phyloP scores from a whole-genome alignment of 2,888 invertebrate genomes.

The Ophioninae sp. region DNA sequence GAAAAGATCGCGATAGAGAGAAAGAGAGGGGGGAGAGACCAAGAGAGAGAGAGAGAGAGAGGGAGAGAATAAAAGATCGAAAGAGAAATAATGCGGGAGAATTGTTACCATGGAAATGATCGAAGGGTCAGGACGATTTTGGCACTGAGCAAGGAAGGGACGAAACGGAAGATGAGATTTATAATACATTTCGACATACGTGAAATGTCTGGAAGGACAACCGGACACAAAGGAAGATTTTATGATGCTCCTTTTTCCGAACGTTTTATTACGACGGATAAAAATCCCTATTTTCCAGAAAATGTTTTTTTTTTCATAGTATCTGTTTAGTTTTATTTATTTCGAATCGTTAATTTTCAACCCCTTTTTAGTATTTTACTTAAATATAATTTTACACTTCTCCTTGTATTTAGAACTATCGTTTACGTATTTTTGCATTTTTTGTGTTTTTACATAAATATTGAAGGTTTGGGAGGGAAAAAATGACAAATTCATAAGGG shows the following conservation, averaged over 20 bases:
- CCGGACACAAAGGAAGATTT: constrained; percentile 42
- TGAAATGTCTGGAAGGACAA: background rate
- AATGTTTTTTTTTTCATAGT: constrained; percentile 28
- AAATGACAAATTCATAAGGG: too few species aligned
- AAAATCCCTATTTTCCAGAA: constrained; percentile 46
- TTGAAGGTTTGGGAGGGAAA: too few species aligned
- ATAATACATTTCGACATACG: constrained; percentile 66
- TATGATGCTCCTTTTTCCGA: constrained; percentile 50
- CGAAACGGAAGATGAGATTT: constrained; percentile 60
- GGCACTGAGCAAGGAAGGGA: constrained; percentile 8
- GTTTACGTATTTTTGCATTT: background rate
- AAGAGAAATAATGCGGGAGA: constrained; percentile 42
- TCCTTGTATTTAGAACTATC: too few species aligned
- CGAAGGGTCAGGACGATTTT: constrained; percentile 62
- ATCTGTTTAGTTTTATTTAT: too few species aligned
- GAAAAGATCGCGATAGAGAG: background rate
- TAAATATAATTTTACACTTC: too few species aligned
- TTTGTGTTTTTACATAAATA: too few species aligned
- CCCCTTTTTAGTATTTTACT: background rate
- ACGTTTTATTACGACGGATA: constrained; percentile 64
- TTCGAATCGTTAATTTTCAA: constrained; percentile 44
- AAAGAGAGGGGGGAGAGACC: constrained; percentile 17
- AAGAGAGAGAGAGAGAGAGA: background rate
- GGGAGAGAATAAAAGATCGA: constrained; percentile 3
- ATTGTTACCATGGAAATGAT: constrained; percentile 74